Evolutionary conservation across 2,888 invertebrate species (phyloP).

Genomic region (Caenorhabditis sp.): DNA sequence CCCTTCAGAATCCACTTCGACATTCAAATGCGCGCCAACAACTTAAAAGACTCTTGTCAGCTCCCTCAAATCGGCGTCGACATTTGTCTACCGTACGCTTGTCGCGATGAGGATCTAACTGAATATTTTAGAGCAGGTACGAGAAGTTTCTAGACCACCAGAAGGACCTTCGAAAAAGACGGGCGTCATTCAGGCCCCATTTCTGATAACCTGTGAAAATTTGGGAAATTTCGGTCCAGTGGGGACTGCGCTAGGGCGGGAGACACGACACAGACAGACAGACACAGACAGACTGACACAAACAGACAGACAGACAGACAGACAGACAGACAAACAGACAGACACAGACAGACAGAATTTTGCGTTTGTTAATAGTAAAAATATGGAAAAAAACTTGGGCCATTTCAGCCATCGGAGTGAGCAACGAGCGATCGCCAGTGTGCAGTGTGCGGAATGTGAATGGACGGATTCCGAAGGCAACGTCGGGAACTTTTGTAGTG

Average conservation of each 20-base stretch:
- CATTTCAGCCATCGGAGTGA: constrained; percentile 40
- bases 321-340: no score
- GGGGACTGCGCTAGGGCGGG: no score
- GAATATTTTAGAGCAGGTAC: constrained; percentile 55
- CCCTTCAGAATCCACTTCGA: constrained; percentile 61
- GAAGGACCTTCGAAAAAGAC: no score
- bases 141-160: not conserved
- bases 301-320: no score
- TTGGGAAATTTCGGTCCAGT: no score
- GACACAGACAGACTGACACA: no score
- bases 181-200: no score
- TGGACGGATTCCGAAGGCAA: constrained; percentile 21
- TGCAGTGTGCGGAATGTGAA: constrained; percentile 62
- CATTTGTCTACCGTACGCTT: constrained; percentile 59
- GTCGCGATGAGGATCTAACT: constrained; percentile 58
- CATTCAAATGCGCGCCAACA: constrained; percentile 50
- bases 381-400: not conserved
- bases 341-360: no score
- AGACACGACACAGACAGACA: no score
- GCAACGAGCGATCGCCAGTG: constrained; percentile 45
- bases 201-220: no score
- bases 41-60: constrained; percentile 31
- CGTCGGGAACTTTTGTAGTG: constrained; percentile 29
- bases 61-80: constrained; percentile 65
- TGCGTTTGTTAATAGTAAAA: no score